Percentiles rank a stretch among this genome's conserved stretches.
Evolutionary conservation across 2,113 vertebrate species (phyloP).

Genomic region (Microcebus tavaratra): DNA sequence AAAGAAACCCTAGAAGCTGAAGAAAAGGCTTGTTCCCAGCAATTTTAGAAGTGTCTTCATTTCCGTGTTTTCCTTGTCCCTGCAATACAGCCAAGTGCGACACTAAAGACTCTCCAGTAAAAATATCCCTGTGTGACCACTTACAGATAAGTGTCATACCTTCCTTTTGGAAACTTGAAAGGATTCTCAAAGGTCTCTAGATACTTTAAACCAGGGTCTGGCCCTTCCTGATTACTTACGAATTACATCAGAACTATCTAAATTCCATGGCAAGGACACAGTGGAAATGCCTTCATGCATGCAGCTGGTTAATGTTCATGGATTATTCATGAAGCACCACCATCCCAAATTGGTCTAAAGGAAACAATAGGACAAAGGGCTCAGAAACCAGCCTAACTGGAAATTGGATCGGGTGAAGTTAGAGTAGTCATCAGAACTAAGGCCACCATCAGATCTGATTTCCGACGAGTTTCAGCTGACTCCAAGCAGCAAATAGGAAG

Average conservation of each 20-base stretch:
- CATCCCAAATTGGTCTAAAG: slow-evolving; percentile 74
- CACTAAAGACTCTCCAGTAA: slow-evolving; percentile 36
- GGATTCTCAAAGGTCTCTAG: slow-evolving; percentile 37
- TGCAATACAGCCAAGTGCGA: not conserved
- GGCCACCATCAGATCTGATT: slow-evolving; percentile 79
- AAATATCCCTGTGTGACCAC: not conserved
- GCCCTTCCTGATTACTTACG: slow-evolving; percentile 61
- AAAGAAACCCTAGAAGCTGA: slow-evolving; percentile 15
- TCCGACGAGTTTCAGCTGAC: slow-evolving; percentile 82
- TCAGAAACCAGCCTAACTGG: slow-evolving; percentile 75
- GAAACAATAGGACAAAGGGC: slow-evolving; percentile 78
- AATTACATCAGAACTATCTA: slow-evolving; percentile 53
- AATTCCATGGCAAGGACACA: slow-evolving; percentile 60
- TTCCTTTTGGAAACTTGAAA: slow-evolving; percentile 51
- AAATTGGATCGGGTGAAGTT: slow-evolving; percentile 78
- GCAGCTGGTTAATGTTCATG: slow-evolving; percentile 76
- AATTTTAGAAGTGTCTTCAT: slow-evolving; percentile 5
- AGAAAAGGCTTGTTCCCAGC: slow-evolving; percentile 8
- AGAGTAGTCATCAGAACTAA: slow-evolving; percentile 71
- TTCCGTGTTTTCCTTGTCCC: not conserved
- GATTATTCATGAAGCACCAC: slow-evolving; percentile 74
- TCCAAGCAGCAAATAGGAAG: slow-evolving; percentile 66
- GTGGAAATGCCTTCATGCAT: slow-evolving; percentile 11
- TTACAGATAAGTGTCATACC: not conserved
- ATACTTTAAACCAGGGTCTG: not conserved